A percentile compares a stretch with the other conserved stretches of the same genome.
These are phyloP conservation scores for Miltochrista miniata DNA, from an alignment of 2,888 invertebrate species.

Conservation along the genomic window DNA sequence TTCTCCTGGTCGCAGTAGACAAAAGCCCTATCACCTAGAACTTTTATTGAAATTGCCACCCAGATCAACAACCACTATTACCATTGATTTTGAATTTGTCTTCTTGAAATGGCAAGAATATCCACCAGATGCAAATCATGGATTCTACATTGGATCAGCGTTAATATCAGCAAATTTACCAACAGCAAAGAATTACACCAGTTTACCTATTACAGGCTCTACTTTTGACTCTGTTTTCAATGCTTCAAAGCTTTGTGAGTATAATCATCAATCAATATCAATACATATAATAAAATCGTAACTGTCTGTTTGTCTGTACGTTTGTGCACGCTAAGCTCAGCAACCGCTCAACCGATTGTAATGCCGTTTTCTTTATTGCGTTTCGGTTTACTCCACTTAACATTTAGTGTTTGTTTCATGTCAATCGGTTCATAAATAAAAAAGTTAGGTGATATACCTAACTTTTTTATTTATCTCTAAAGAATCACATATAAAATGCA, in stretches of 20 bases:
- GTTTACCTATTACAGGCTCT: conserved; percentile 88
- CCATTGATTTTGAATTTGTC: conserved; percentile 96
- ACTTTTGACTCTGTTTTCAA: conserved; percentile 87
- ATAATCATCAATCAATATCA: no score
- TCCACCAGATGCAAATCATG: conserved; percentile 99
- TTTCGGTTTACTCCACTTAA: no score
- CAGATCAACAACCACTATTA: conserved; percentile 90
- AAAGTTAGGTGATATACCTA: no score
- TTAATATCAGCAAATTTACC: conserved; percentile 91
- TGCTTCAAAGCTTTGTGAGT: conserved; percentile 83
- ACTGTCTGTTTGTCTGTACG: no score
- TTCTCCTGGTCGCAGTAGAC: conserved; percentile 92
- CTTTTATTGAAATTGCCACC: conserved; percentile 91
- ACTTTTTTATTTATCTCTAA: no score
- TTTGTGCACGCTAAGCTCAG: no score
- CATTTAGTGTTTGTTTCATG: no score
- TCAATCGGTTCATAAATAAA: no score
- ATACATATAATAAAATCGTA: no score
- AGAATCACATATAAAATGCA: no score
- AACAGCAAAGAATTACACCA: conserved; percentile 90
- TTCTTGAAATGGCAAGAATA: conserved; percentile 99
- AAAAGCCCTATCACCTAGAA: conserved; percentile 94
- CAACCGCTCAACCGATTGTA: no score
- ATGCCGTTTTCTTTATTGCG: no score
- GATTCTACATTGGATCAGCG: conserved; percentile 97